phyloP scores from a whole-genome alignment of 2,888 invertebrate genomes.

The Drosophila barbarae region DNA sequence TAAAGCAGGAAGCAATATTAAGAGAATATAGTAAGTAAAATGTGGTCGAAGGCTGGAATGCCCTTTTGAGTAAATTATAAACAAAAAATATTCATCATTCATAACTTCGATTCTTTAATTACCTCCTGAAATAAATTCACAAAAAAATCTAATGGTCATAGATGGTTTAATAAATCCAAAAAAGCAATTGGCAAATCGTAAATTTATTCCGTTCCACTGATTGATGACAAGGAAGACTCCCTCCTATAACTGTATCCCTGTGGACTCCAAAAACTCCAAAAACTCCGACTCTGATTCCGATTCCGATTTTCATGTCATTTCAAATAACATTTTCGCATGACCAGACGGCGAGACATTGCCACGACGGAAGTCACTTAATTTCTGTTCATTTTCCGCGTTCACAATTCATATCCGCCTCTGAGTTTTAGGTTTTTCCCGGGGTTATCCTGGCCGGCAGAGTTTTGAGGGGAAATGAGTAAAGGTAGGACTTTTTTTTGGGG shows the following conservation, averaged over 20 bases:
- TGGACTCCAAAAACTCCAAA: too few relatives aligned
- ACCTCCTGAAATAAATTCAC: neutral
- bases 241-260: neutral
- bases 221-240: slow-evolving; percentile 9
- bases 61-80: neutral
- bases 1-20: slow-evolving; percentile 19
- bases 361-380: slow-evolving; percentile 79
- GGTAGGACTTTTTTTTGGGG: neutral
- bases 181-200: slow-evolving; percentile 42
- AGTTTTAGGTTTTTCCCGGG: slow-evolving; percentile 42
- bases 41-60: neutral
- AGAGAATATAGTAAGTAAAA: neutral
- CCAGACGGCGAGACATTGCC: slow-evolving; percentile 78
- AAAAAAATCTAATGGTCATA: neutral
- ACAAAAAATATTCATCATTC: too few relatives aligned
- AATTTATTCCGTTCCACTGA: slow-evolving; percentile 20
- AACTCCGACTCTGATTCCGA: neutral
- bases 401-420: slow-evolving; percentile 75
- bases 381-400: slow-evolving; percentile 74
- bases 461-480: slow-evolving; percentile 18
- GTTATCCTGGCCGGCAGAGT: slow-evolving; percentile 29
- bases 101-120: neutral
- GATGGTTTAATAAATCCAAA: neutral
- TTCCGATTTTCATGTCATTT: slow-evolving; percentile 25
- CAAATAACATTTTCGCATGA: slow-evolving; percentile 55